phyloP scores from a whole-genome alignment of 2,113 vertebrate genomes.

The Trogon melanurus region DNA sequence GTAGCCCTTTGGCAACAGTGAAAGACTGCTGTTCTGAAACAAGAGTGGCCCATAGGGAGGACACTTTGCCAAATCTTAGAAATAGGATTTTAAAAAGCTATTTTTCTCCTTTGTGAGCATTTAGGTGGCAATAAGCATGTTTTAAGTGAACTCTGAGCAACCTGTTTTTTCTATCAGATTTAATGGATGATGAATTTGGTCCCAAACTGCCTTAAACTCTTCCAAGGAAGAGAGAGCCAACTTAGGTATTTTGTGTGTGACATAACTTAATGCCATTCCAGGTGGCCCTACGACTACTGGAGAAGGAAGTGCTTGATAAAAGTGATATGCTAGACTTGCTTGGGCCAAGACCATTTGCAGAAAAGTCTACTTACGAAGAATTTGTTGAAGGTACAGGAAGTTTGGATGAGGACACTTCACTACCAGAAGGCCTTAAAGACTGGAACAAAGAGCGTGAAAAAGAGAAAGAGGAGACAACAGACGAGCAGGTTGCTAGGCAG shows the following conservation, averaged over 20 bases:
- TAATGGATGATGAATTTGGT: not conserved
- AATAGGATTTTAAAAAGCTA: not conserved
- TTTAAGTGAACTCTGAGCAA: not conserved
- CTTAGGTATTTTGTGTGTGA: not conserved
- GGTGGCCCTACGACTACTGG: constrained; percentile 92
- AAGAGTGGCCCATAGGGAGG: not conserved
- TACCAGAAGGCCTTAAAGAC: constrained; percentile 95
- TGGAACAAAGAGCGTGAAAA: constrained; percentile 92
- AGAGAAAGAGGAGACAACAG: constrained; percentile 81
- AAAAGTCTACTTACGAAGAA: constrained; percentile 96
- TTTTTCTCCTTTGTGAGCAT: not conserved
- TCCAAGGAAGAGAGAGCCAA: not conserved
- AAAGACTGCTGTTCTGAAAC: not conserved
- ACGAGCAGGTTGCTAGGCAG: constrained; percentile 84
- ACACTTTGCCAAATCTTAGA: not conserved
- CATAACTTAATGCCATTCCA: constrained; percentile 50
- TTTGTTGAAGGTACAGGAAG: constrained; percentile 97
- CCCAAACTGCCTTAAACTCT: not conserved
- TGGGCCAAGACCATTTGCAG: constrained; percentile 89
- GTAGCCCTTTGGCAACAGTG: not conserved
- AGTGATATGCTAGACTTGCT: constrained; percentile 93
- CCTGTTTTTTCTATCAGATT: not conserved
- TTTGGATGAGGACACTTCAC: constrained; percentile 91
- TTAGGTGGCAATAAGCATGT: not conserved
- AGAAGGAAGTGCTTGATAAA: constrained; percentile 96